Percentiles rank a stretch among this genome's conserved stretches.
Evolutionary conservation across 2,888 invertebrate genomes (phyloP).

Genomic region (Tipula unca): DNA sequence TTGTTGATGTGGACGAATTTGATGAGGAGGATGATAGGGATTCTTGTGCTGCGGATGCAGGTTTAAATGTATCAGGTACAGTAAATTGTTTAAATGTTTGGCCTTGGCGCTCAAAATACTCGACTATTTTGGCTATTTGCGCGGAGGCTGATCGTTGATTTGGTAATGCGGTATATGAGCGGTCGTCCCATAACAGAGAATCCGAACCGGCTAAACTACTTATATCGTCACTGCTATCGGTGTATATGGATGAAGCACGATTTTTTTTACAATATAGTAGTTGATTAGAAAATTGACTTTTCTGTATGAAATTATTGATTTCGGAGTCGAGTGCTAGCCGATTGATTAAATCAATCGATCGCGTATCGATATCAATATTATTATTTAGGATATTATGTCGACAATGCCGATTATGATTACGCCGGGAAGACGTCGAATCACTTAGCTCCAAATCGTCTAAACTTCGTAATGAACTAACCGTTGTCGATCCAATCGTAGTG

Average conservation of each 20-base stretch:
- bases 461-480: conserved; percentile 50
- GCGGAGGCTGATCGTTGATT: conserved; percentile 53
- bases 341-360: conserved; percentile 42
- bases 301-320: conserved; percentile 42
- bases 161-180: conserved; percentile 48
- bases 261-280: conserved; percentile 52
- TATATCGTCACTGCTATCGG: conserved; percentile 79
- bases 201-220: conserved; percentile 73
- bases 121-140: conserved; percentile 75
- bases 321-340: conserved; percentile 44
- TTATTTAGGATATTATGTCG: conserved; percentile 36
- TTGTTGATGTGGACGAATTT: conserved; percentile 18
- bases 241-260: conserved; percentile 72
- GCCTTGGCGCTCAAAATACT: conserved; percentile 77
- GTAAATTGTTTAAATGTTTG: conserved; percentile 47
- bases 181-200: conserved; percentile 59
- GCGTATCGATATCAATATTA: conserved; percentile 38
- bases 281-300: conserved; percentile 45
- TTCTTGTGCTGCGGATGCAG: conserved; percentile 22
- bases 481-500: conserved; percentile 36
- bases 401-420: conserved; percentile 25
- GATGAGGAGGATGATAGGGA: conserved; percentile 22
- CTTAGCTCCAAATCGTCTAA: conserved; percentile 49
- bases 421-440: conserved; percentile 34
- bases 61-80: conserved; percentile 35